Evolutionary conservation across 37 sponge, comb jelly and placozoan species (phyloP), one percentile per base, ranked within the genome.

Genomic region (Tethya wilhelma): DNA sequence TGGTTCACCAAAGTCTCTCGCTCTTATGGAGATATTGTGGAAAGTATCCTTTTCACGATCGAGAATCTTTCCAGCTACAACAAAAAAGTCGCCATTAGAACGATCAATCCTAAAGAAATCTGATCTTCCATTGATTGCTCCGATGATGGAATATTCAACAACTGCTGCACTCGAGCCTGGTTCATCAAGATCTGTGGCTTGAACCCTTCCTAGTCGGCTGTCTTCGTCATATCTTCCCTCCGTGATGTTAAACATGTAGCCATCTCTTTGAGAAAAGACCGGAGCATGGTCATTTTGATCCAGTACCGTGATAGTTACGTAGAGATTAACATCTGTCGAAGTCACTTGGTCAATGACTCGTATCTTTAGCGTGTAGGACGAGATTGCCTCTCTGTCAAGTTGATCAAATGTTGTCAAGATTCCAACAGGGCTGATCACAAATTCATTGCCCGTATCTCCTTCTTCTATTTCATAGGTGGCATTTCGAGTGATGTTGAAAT

Each of bases 261-360:
- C 34, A 46, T 39, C 23, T 22, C 2, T 2, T n/a, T n/a, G n/a
- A 28, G 46, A 28, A 31, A 91, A 91, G 20, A 84, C 38, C 32
- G 92, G 92, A 32, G 53, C 45, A 66, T 87, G 65, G 38, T 91
- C 92, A 64, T 91, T 91, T 14, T 46, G 58, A 73, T 91, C 88
- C 73, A 19, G n/a, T 3, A 91, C 88, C 12, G 19, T 67, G 4
- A 85, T 45, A 12, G 63, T 34, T 4, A 77, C 22, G 11, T 39
- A 4, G 2, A 76, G 23, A 17, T 79, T 85, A n/a, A 69, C 73
- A 38, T 77, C 64, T n/a, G 37, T 69, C 14, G 55, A 20, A 22
- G 80, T 75, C 14, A 59, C 38, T 2, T 63, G 40, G 31, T 86
- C 86, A 2, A 73, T 34, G 5, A 77, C 74, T 26, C 44, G 36